Conservation (phyloP, 2,113 vertebrate genomes). For the Poeciliopsis occidentalis region DNA sequence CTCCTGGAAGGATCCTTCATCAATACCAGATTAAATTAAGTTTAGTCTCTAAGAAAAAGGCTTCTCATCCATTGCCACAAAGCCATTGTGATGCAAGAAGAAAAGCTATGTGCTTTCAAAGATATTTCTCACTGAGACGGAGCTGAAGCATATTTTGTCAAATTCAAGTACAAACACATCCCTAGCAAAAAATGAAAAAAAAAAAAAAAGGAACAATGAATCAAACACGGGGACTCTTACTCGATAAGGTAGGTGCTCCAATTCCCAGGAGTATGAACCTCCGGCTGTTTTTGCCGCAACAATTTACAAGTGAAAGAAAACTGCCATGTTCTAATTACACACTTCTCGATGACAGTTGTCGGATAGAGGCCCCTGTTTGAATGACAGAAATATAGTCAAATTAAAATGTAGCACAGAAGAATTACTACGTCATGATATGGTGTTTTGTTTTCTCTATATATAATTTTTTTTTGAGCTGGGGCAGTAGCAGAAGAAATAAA, state of each 20-base stretch:
- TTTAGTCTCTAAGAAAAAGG: constrained; percentile 9
- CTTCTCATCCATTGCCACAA: constrained; percentile 1
- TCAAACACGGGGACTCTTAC: constrained; percentile 21
- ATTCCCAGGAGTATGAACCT: constrained; percentile 16
- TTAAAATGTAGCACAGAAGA: constrained; percentile 20
- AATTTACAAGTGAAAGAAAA: constrained; percentile 24
- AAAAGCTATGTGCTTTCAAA: constrained; percentile 1
- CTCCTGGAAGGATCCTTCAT: constrained; percentile 24
- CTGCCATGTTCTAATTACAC: constrained; percentile 11
- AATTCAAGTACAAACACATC: constrained; percentile 17
- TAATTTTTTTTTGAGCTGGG: background rate
- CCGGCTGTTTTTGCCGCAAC: constrained; percentile 30
- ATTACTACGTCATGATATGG: background rate
- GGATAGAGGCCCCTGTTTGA: background rate
- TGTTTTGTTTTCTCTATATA: background rate
- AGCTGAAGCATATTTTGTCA: constrained; percentile 1
- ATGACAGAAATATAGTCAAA: constrained; percentile 1
- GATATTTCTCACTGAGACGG: constrained; percentile 21
- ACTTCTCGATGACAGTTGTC: background rate
- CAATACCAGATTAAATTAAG: constrained; percentile 33
- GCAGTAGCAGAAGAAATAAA: background rate
- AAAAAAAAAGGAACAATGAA: constrained; percentile 17
- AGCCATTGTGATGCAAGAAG: background rate
- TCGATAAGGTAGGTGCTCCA: constrained; percentile 17
- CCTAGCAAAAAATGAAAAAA: background rate